These are phyloP conservation scores for Odontomachus brunneus DNA, from an alignment of 1,140 invertebrate genomes.

Conservation along the genomic window DNA sequence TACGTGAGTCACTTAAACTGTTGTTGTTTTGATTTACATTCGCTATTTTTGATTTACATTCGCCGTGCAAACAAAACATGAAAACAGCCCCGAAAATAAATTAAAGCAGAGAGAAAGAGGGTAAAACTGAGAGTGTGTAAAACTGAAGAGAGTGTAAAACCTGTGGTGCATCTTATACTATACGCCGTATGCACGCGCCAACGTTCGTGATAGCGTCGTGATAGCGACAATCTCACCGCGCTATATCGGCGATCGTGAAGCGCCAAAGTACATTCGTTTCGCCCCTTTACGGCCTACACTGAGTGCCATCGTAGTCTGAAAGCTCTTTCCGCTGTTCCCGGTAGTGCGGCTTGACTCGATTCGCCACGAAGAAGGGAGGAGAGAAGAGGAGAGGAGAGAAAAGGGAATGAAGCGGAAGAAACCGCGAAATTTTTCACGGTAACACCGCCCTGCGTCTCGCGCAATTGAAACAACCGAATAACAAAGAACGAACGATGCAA, in stretches of 20 bases:
- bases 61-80: too few relatives aligned
- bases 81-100: too few relatives aligned
- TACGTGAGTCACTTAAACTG: too few relatives aligned
- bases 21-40: too few relatives aligned
- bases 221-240: not conserved
- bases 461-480: conserved; percentile 29
- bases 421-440: conserved; percentile 11
- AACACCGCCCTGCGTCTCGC: too few relatives aligned
- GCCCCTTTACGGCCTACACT: conserved; percentile 4
- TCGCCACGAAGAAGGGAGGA: too few relatives aligned
- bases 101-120: not conserved
- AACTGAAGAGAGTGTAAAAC: not conserved
- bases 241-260: not conserved
- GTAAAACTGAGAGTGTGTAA: too few relatives aligned
- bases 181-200: too few relatives aligned
- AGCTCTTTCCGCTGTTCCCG: conserved; percentile 19
- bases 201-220: too few relatives aligned
- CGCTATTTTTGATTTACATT: too few relatives aligned
- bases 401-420: not conserved
- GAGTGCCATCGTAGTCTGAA: not conserved
- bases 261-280: conserved; percentile 21
- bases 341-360: too few relatives aligned
- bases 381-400: too few relatives aligned
- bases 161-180: not conserved
- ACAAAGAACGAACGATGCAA: conserved; percentile 23